Percentiles rank a stretch among this genome's conserved stretches.
Evolutionary conservation across 1,140 invertebrate species (phyloP).

Genomic region (Batillaria attramentaria): DNA sequence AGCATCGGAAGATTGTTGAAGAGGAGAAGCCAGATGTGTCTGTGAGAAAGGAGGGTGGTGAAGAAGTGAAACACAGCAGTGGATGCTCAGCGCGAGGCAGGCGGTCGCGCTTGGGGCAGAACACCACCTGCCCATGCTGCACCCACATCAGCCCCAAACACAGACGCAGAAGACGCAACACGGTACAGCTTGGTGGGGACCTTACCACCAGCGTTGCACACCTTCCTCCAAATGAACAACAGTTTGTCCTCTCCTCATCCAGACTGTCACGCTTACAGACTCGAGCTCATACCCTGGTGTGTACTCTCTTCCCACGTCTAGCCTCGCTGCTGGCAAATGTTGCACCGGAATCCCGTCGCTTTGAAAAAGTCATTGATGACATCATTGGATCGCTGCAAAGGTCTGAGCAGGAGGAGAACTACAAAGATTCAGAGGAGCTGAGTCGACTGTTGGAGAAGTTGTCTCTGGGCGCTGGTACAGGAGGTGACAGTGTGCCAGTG

Average conservation of each 20-base stretch:
- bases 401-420: constrained; percentile 24
- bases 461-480: neutral
- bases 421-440: constrained; percentile 23
- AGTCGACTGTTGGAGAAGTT: constrained; percentile 8
- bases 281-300: constrained; percentile 35
- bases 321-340: constrained; percentile 22
- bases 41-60: neutral
- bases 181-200: constrained; percentile 15
- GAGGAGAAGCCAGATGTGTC: neutral
- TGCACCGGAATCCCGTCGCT: constrained; percentile 34
- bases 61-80: neutral
- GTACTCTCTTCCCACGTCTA: constrained; percentile 41
- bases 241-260: constrained; percentile 29
- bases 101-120: neutral
- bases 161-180: constrained; percentile 17
- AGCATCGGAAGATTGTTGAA: constrained; percentile 1
- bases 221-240: constrained; percentile 8
- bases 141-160: neutral
- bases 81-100: neutral
- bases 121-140: neutral
- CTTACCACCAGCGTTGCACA: neutral
- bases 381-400: constrained; percentile 30
- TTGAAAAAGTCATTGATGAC: constrained; percentile 35
- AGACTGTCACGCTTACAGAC: constrained; percentile 36
- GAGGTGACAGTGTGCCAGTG: constrained; percentile 14